A percentile compares a stretch with the other conserved stretches of the same genome.
These are phyloP conservation scores for Thysanoteuthis rhombus DNA, from an alignment of 2,888 invertebrate species.

Conservation along the genomic window DNA sequence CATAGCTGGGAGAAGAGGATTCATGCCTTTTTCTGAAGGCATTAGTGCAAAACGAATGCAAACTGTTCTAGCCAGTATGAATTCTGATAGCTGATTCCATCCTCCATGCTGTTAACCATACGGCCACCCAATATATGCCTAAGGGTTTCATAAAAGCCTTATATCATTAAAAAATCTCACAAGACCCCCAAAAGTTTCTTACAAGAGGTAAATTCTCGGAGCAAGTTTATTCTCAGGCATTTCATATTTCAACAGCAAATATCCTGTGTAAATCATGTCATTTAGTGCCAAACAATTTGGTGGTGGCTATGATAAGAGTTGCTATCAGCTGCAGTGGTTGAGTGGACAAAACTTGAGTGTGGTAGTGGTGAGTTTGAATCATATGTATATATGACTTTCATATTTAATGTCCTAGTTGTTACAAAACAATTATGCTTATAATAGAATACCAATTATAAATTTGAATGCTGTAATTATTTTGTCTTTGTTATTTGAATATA, in stretches of 20 bases:
- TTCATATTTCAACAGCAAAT: neutral
- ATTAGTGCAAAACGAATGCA: no score
- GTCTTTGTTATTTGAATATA: neutral
- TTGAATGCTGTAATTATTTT: neutral
- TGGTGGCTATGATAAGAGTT: neutral
- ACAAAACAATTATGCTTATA: neutral
- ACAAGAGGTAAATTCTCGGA: neutral
- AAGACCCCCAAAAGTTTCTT: neutral
- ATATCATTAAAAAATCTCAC: neutral
- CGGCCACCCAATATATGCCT: no score
- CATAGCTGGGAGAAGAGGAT: no score
- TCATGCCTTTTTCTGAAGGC: no score
- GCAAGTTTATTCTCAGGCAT: neutral
- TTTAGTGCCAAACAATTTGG: neutral
- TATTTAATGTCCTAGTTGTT: neutral
- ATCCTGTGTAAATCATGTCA: neutral
- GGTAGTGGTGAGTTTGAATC: neutral
- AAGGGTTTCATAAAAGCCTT: neutral
- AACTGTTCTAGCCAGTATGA: no score
- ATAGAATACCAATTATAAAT: neutral
- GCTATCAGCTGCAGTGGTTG: neutral
- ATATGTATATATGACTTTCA: neutral
- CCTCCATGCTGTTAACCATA: no score
- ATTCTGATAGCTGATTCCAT: no score
- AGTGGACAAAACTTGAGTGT: neutral